Evolutionary conservation across 2,888 invertebrate genomes (phyloP), one percentile per base, ranked within the genome.

Genomic region (Drosophila mimica): DNA sequence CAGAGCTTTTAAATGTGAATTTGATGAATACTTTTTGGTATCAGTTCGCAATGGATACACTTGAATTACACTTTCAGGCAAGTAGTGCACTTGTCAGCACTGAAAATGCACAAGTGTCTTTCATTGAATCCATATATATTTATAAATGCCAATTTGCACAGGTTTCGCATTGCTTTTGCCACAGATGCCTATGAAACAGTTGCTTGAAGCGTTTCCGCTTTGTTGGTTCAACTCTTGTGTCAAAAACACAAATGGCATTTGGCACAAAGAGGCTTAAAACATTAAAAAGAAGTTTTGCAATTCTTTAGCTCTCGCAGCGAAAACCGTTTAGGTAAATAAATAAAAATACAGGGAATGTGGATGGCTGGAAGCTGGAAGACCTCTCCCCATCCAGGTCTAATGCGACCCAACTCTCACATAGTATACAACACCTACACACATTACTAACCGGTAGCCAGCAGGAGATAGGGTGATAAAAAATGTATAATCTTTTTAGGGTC

Each of bases 401-500:
- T 13, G 51, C n/a, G 11, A n/a, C 30, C 51, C 30, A 51, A 30
- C 30, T 17, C 15, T 49, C 49, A 30, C 9, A 11, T 11, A 13
- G 49, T 11, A 30, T 17, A 30, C 5, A 52, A 33, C 52, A 33
- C 31, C 31, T 20, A 33, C 15, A 33, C n/a, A 51, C 20, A 43
- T 11, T 30, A n/a, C 6, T 9, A n/a, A 31, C 30, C 2, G 31
- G n/a, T n/a, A n/a, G 43, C 43, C 20, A 15, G n/a, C 20, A 33
- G 20, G 33, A 33, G 34, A 25, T 17, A 25, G 30, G 31, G 5
- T 43, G 31, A 43, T 31, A 31, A 31, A 25, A 57, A 57, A 57
- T 43, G 43, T 43, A 57, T 57, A 43, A 31, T 43, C 57, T 43
- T 31, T 43, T 31, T 25, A 11, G 57, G 43, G 43, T 43, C 57